These are phyloP conservation scores for Acrocyrtus sp. DNA, from an alignment of 2,888 invertebrate genomes.

Conservation along the genomic window DNA sequence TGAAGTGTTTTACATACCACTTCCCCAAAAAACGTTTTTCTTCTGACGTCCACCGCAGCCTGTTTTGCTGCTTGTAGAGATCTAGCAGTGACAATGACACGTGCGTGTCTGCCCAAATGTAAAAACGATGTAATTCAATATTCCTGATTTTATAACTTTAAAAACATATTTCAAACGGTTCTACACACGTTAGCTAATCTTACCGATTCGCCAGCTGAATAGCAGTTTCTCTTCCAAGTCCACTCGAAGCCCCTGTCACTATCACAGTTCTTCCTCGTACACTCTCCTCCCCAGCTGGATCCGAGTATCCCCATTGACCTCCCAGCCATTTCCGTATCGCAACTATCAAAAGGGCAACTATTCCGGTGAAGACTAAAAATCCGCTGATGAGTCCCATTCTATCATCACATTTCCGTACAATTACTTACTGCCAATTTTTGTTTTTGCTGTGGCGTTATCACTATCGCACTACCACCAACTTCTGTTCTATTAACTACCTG, in stretches of 20 bases:
- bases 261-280: constrained; percentile 65
- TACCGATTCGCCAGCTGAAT: constrained; percentile 74
- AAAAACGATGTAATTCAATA: no score
- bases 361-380: constrained; percentile 20
- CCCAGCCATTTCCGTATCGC: constrained; percentile 28
- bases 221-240: constrained; percentile 84
- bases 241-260: constrained; percentile 68
- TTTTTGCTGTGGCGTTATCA: no score
- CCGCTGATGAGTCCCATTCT: constrained; percentile 27
- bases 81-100: constrained; percentile 84
- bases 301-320: constrained; percentile 28
- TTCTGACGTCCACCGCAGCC: constrained; percentile 75
- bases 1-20: constrained; percentile 68
- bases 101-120: constrained; percentile 72
- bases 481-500: no score
- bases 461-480: no score
- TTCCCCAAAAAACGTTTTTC: constrained; percentile 72
- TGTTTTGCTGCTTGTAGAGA: constrained; percentile 74
- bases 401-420: no score
- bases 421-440: no score
- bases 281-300: constrained; percentile 42
- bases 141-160: not conserved
- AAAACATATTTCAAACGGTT: not conserved
- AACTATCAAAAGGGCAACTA: constrained; percentile 10
- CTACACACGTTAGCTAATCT: not conserved